Conservation (phyloP, 2,797 vertebrate genomes). For the Brachyrhaphis roseni region DNA sequence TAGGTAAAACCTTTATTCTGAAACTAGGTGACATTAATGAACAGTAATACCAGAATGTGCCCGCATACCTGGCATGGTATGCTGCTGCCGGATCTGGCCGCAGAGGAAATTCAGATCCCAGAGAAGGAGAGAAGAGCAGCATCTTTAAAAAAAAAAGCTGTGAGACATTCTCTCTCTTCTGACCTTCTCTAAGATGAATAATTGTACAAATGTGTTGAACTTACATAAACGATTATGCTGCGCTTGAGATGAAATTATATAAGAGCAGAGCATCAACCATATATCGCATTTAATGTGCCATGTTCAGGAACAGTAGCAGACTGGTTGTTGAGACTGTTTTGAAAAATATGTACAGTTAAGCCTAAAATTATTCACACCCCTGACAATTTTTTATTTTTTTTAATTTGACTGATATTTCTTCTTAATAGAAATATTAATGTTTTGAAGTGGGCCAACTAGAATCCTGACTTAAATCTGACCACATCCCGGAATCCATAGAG, state of each 20-base stretch:
- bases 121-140: not conserved
- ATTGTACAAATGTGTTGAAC: slow-evolving; percentile 8
- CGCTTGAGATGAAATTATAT: slow-evolving; percentile 1
- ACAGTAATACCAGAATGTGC: not conserved
- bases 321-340: not conserved
- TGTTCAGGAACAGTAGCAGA: not conserved
- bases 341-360: not conserved
- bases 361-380: not conserved
- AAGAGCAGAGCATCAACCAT: not conserved
- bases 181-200: slow-evolving; percentile 8
- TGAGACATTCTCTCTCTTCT: slow-evolving; percentile 3
- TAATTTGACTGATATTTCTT: not conserved
- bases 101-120: not conserved
- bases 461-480: not conserved
- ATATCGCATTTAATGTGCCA: not conserved
- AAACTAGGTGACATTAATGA: not conserved
- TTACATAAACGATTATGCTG: slow-evolving; percentile 1
- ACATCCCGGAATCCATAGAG: not conserved
- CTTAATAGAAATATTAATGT: not conserved
- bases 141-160: not conserved
- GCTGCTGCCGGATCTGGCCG: not conserved
- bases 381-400: not conserved
- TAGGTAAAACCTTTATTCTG: not conserved
- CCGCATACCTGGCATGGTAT: not conserved
- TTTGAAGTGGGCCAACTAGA: not conserved